phyloP scores from a whole-genome alignment of 1,140 invertebrate genomes.

The Prorops nasuta region DNA sequence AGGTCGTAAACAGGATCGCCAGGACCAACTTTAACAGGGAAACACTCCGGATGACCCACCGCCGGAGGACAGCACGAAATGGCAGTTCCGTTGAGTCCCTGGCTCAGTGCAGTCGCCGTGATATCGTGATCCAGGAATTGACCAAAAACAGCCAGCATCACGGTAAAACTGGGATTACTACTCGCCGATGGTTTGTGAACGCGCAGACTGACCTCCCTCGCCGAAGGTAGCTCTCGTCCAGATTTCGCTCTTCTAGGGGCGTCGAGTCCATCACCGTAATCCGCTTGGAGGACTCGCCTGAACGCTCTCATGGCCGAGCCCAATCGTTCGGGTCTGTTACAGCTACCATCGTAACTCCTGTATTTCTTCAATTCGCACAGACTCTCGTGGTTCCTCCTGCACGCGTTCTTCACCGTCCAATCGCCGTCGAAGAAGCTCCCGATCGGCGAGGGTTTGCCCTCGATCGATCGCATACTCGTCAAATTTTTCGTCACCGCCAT shows the following conservation, averaged over 20 bases:
- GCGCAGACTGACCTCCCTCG: conserved; percentile 70
- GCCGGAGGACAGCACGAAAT: conserved; percentile 62
- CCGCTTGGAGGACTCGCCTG: conserved; percentile 68
- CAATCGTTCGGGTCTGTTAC: conserved; percentile 70
- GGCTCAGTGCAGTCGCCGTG: conserved; percentile 75
- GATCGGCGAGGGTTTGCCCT: conserved; percentile 32
- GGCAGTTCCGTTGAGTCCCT: conserved; percentile 63
- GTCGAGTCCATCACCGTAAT: conserved; percentile 77
- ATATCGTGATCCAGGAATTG: conserved; percentile 97
- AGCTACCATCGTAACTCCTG: conserved; percentile 73
- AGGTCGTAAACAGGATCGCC: conserved; percentile 69
- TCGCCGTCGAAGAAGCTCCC: conserved; percentile 59
- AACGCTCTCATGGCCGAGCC: conserved; percentile 78
- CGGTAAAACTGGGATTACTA: conserved; percentile 72
- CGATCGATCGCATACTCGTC: conserved; percentile 32
- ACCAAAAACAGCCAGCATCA: conserved; percentile 86
- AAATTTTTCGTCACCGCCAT: conserved; percentile 65
- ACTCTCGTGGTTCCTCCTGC: conserved; percentile 28
- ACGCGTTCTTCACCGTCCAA: conserved; percentile 48
- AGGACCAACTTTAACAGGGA: conserved; percentile 67
- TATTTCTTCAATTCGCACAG: conserved; percentile 54
- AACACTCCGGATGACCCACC: conserved; percentile 75
- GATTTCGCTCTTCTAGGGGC: conserved; percentile 62
- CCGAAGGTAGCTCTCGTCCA: conserved; percentile 65
- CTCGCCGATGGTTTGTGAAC: conserved; percentile 71